Evolutionary conservation across 2,797 vertebrate species (phyloP).

Genomic region (Halcyon badia): DNA sequence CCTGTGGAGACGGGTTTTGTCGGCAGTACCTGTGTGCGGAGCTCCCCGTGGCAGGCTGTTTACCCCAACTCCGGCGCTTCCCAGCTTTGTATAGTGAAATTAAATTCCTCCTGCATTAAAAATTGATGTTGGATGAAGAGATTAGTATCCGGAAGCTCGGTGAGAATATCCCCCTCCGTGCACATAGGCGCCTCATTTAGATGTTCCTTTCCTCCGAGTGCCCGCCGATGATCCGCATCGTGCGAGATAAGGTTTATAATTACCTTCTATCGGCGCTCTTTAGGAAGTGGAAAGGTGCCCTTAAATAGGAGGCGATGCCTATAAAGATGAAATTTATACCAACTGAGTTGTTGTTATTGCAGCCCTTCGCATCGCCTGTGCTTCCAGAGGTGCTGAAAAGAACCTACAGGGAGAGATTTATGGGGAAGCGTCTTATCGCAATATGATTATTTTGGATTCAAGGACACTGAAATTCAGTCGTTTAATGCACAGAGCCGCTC

Average conservation of each 20-base stretch:
- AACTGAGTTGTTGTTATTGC: not conserved
- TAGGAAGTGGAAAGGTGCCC: conserved; percentile 11
- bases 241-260: not conserved
- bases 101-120: conserved; percentile 67
- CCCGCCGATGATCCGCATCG: not conserved
- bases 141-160: not conserved
- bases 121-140: conserved; percentile 66
- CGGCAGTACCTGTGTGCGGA: not conserved
- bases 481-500: not conserved
- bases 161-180: conserved; percentile 7
- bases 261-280: not conserved
- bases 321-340: conserved; percentile 9
- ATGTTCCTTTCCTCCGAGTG: not conserved
- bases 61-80: conserved; percentile 41
- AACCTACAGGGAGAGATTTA: not conserved
- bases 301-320: not conserved
- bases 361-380: not conserved
- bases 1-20: not conserved
- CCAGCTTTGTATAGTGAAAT: conserved; percentile 61
- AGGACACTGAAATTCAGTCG: conserved; percentile 12
- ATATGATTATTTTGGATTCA: not conserved
- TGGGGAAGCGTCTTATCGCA: not conserved
- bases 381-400: not conserved
- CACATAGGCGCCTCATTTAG: not conserved
- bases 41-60: conserved; percentile 59